These are phyloP conservation scores for Sitta europaea DNA, from an alignment of 2,113 vertebrate genomes.

Conservation along the genomic window DNA sequence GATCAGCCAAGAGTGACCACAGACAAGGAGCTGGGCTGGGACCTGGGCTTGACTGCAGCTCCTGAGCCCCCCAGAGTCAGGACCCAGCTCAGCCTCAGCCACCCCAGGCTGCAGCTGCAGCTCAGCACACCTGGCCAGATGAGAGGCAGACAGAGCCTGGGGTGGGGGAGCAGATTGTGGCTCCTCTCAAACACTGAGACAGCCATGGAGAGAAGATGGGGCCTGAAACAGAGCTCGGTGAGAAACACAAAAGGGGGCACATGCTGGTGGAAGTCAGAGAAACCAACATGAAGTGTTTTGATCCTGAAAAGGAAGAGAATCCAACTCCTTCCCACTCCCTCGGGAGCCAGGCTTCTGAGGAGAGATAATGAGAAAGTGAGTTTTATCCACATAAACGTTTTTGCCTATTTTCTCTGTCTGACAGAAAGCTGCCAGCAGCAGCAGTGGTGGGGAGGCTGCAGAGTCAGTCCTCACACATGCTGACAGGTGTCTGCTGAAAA, in stretches of 20 bases:
- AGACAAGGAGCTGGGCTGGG: fast-evolving
- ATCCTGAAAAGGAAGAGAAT: background rate
- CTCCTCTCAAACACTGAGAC: background rate
- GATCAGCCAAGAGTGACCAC: background rate
- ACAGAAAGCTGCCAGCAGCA: background rate
- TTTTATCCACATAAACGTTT: background rate
- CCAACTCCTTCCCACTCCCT: background rate
- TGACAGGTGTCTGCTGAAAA: background rate
- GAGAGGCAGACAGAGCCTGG: background rate
- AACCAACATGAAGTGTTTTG: background rate
- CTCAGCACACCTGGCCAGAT: background rate
- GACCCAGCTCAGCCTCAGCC: fast-evolving
- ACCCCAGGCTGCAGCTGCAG: background rate
- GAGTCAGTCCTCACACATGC: background rate
- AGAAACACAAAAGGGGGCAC: background rate
- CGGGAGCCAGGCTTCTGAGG: background rate
- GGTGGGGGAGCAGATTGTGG: background rate
- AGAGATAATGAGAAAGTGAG: background rate
- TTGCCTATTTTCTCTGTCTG: background rate
- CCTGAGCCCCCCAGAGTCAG: fast-evolving
- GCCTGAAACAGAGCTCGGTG: fast-evolving
- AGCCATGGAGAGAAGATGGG: background rate
- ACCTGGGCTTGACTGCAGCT: background rate
- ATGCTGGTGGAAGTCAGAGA: background rate
- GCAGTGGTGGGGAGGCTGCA: background rate